These are phyloP conservation scores for Phyllotreta cruciferae DNA, from an alignment of 2,888 invertebrate genomes.

Conservation along the genomic window DNA sequence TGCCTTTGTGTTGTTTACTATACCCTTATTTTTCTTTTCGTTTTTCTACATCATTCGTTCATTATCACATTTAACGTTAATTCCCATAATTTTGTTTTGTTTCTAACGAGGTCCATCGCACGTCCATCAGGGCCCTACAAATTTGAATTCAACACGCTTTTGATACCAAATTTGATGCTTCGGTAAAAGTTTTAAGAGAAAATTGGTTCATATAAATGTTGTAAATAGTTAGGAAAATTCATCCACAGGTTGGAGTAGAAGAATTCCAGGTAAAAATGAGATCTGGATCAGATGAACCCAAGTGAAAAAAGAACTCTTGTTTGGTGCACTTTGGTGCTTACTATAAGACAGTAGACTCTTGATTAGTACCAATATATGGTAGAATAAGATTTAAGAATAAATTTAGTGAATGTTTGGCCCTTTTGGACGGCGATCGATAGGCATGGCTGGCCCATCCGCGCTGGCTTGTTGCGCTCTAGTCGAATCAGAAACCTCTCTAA, in stretches of 20 bases:
- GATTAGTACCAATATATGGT: too few species aligned
- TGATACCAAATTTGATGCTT: too few species aligned
- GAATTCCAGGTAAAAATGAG: too few species aligned
- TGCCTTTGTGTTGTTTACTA: conserved; percentile 47
- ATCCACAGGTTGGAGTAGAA: too few species aligned
- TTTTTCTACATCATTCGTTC: conserved; percentile 29
- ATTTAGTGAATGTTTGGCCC: conserved; percentile 21
- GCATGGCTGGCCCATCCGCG: conserved; percentile 55
- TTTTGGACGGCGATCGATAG: conserved; percentile 29
- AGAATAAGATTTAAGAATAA: too few species aligned
- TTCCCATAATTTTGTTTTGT: conserved; percentile 19
- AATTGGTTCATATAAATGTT: too few species aligned
- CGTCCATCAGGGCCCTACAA: conserved; percentile 23
- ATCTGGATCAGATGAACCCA: too few species aligned
- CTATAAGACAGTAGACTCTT: too few species aligned
- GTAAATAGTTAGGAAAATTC: too few species aligned
- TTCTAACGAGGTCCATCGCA: conserved; percentile 29
- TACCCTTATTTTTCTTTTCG: conserved; percentile 14
- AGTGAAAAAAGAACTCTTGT: too few species aligned
- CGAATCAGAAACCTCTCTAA: not conserved
- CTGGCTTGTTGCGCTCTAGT: conserved; percentile 56
- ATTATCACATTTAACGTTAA: conserved; percentile 30
- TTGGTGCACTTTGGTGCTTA: too few species aligned
- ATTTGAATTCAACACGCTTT: not conserved
- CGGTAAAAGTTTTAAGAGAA: too few species aligned